Base-by-base conservation (phyloP, 2,797 vertebrate genomes). In the Heterohyrax brucei region DNA sequence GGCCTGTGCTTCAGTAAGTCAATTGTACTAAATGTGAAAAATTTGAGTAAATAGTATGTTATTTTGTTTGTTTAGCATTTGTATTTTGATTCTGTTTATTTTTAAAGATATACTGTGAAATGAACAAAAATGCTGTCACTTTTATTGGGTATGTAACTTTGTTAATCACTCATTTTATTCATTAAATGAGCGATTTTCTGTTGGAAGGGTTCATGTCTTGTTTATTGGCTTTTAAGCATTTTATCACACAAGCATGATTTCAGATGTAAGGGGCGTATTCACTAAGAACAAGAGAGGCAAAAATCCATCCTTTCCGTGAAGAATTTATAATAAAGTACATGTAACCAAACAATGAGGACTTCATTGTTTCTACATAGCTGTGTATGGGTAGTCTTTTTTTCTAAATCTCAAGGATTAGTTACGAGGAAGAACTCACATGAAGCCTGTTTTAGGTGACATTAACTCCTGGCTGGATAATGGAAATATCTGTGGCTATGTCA, bases 1-100 rank as follows among this genome's bases (percentile, higher is more conserved):
- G 98, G 99, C 98, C 46, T 99, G 99, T 97, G 99, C 99, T 90
- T 99, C 99, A 44, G 99, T 99, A 98, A 99, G 99, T 99, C 78
- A 53, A 18, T 18, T 89, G 19, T 95, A 24, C 26, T 62, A 80
- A 89, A 94, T 95, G 26, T 76, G 84, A 89, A n/a, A 94, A 84
- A 93, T 89, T 64, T 66, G 61, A 76, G 50, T 68, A 92, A 96
- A 79, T 80, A 19, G 21, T 73, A 44, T 44, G 8, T 44, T 10
- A 12, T 28, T 68, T 12, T 68, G 12, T 68, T 30, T 16, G 19
- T 72, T 33, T 72, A 21, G 6, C 46, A 24, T 59, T 88, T 89
- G 24, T 72, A 76, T 83, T 94, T 92, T 70, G 77, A 61, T 24
- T 21, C 2, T 44, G 0, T 84, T 87, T 96, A 48, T 53, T 89